A percentile compares a stretch with the other conserved stretches of the same genome.
These are phyloP conservation scores for Gobius niger DNA, from an alignment of 2,113 vertebrate genomes.

Conservation along the genomic window DNA sequence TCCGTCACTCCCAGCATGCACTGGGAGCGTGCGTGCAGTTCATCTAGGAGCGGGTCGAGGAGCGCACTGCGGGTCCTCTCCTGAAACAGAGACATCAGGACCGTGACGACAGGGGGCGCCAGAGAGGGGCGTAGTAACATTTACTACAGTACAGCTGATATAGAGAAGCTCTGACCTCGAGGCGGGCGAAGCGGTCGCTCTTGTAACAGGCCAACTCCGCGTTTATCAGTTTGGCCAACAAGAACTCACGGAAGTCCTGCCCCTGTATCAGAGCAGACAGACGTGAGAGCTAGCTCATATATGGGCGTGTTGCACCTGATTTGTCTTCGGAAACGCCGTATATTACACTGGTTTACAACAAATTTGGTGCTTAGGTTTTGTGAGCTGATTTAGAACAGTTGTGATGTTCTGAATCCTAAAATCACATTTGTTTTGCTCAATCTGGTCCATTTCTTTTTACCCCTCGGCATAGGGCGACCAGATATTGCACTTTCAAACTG, in stretches of 20 bases:
- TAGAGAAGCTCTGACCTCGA: constrained; percentile 82
- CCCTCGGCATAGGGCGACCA: no score
- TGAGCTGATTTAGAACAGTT: no score
- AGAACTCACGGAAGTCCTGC: constrained; percentile 90
- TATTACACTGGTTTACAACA: no score
- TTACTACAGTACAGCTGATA: neutral
- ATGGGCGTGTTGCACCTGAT: neutral
- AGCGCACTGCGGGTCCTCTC: constrained; percentile 88
- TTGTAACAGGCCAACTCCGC: constrained; percentile 92
- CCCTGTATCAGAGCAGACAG: constrained; percentile 69
- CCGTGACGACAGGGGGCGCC: neutral
- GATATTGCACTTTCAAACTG: no score
- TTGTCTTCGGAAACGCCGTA: no score
- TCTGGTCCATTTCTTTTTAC: no score
- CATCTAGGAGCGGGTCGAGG: constrained; percentile 88
- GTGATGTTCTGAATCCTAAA: no score
- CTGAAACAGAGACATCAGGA: constrained; percentile 56
- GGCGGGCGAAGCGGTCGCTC: constrained; percentile 91
- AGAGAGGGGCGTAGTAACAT: neutral
- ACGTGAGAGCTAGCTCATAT: neutral
- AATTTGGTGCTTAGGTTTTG: no score
- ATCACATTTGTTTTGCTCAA: no score
- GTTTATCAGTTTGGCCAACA: constrained; percentile 95
- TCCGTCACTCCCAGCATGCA: constrained; percentile 86
- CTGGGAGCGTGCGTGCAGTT: constrained; percentile 87